A percentile compares a stretch with the other conserved stretches of the same genome.
Evolutionary conservation across 2,113 vertebrate species (phyloP).

Genomic region (Tricholaema leucomelas): DNA sequence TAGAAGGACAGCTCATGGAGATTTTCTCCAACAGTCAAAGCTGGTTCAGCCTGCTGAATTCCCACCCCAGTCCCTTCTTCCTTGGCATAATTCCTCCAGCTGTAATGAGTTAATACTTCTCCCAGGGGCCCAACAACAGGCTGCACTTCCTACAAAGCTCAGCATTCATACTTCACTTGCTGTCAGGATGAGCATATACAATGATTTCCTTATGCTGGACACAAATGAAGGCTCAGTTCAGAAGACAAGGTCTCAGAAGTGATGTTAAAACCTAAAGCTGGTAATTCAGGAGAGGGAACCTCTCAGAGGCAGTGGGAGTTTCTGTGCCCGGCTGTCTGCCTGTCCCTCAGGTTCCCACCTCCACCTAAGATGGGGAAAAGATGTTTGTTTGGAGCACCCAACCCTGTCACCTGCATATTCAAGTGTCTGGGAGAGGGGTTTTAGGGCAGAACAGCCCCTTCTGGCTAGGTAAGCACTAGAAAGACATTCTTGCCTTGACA

Average conservation of each 20-base stretch:
- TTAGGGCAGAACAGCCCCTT: background rate
- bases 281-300: background rate
- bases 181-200: background rate
- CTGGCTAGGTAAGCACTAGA: background rate
- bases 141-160: conserved; percentile 10
- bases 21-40: background rate
- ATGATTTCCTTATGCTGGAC: background rate
- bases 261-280: conserved; percentile 29
- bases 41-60: background rate
- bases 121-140: background rate
- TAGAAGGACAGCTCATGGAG: background rate
- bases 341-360: background rate
- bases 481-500: background rate
- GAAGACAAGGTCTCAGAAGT: background rate
- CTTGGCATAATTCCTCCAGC: background rate
- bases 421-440: background rate
- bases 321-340: background rate
- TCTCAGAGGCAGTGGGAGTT: background rate
- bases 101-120: background rate
- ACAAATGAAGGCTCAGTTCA: conserved; percentile 13
- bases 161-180: background rate
- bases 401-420: background rate
- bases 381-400: background rate
- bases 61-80: background rate
- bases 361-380: background rate